Conservation (phyloP, 2,797 vertebrate genomes). For the Sebastes cheni region DNA sequence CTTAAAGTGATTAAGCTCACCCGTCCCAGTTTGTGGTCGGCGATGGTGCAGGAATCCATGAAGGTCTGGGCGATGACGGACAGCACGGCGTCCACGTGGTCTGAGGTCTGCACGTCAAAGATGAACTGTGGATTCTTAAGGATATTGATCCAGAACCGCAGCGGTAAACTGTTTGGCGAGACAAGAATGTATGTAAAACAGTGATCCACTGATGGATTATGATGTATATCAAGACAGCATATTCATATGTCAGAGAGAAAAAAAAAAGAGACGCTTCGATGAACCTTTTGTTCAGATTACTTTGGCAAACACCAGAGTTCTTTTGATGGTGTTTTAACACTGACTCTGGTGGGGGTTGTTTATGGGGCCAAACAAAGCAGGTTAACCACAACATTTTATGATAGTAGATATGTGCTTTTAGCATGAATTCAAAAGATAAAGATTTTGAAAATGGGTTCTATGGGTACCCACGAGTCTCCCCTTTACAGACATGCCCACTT, state of each 20-base stretch:
- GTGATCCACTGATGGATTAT: not conserved
- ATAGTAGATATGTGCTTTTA: not conserved
- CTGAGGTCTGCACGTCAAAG: constrained; percentile 94
- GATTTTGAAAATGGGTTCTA: not conserved
- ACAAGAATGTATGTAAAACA: not conserved
- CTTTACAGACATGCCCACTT: too few relatives aligned
- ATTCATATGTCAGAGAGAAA: not conserved
- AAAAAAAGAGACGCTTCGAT: not conserved
- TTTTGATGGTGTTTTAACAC: not conserved
- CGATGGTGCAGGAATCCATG: constrained; percentile 97
- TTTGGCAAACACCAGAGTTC: not conserved
- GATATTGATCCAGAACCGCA: constrained; percentile 98
- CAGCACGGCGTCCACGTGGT: constrained; percentile 93
- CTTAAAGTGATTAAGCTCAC: constrained; percentile 74
- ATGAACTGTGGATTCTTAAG: constrained; percentile 98
- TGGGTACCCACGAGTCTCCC: too few relatives aligned
- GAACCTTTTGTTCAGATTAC: not conserved
- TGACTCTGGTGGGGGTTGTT: not conserved
- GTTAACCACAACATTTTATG: not conserved
- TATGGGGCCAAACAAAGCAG: not conserved
- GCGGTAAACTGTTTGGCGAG: constrained; percentile 83
- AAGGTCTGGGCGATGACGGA: constrained; percentile 98
- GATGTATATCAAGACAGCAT: not conserved
- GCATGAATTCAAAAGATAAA: not conserved
- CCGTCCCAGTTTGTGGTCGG: constrained; percentile 96